These are phyloP conservation scores for Lasioglossum baleicum DNA, from an alignment of 1,140 invertebrate genomes.

Conservation along the genomic window DNA sequence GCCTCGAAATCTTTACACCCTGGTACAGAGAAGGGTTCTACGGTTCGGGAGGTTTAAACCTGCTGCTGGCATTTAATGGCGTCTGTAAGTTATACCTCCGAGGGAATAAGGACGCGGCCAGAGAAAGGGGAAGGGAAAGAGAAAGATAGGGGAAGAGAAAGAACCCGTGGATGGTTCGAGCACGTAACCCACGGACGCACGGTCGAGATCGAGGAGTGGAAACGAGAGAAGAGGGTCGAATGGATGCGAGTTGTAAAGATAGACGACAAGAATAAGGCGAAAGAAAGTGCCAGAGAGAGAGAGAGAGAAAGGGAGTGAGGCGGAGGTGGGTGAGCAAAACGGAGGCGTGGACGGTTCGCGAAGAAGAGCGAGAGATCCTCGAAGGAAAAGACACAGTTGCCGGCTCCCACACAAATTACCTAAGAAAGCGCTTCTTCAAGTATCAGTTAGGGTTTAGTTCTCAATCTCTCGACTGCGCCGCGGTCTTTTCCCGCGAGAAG, in stretches of 20 bases:
- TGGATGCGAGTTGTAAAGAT: conserved; percentile 46
- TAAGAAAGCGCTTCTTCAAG: conserved; percentile 57
- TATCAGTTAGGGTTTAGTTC: conserved; percentile 68
- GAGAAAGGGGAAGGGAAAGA: not conserved
- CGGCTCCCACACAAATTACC: conserved; percentile 71
- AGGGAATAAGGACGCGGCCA: not conserved
- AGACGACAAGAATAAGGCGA: conserved; percentile 26
- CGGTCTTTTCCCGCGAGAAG: conserved; percentile 19
- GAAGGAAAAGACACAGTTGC: conserved; percentile 62
- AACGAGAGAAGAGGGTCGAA: conserved; percentile 36
- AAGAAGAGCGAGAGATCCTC: conserved; percentile 11
- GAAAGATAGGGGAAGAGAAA: not conserved
- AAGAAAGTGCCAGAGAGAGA: not conserved
- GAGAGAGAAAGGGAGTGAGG: too few species aligned
- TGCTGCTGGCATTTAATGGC: conserved; percentile 65
- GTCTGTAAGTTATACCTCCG: conserved; percentile 64
- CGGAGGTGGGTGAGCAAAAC: not conserved
- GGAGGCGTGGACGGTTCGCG: not conserved
- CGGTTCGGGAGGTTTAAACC: conserved; percentile 57
- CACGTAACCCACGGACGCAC: conserved; percentile 27
- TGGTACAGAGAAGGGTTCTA: conserved; percentile 55
- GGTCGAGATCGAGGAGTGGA: conserved; percentile 44
- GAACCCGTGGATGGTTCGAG: conserved; percentile 18
- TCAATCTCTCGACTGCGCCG: conserved; percentile 57
- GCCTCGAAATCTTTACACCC: conserved; percentile 63